phyloP scores from a whole-genome alignment of 2,113 vertebrate genomes.

The Python bivittatus region DNA sequence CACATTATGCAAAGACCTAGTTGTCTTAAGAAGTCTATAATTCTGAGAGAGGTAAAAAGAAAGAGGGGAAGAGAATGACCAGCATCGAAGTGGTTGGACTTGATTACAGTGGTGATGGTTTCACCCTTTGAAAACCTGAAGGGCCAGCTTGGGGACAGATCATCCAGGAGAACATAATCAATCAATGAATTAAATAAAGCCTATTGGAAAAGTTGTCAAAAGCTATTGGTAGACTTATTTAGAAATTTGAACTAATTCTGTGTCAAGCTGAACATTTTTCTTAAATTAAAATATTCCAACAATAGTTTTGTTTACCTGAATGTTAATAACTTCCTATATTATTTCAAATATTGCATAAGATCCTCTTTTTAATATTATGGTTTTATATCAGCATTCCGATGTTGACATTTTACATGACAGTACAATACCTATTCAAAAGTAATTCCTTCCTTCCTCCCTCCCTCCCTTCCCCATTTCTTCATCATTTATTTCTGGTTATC shows the following conservation, averaged over 20 bases:
- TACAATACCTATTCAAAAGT: background rate
- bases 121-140: background rate
- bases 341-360: background rate
- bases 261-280: background rate
- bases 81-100: background rate
- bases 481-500: conserved; percentile 50
- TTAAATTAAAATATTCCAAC: background rate
- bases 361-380: background rate
- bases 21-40: background rate
- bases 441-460: background rate
- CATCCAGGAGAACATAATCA: background rate
- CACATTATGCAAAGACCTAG: background rate
- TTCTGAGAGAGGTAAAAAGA: background rate
- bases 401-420: background rate
- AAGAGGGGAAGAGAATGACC: background rate
- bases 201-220: background rate
- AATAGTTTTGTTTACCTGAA: background rate
- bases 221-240: background rate
- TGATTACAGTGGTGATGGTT: background rate
- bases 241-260: background rate
- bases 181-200: conserved; percentile 9
- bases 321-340: background rate
- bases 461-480: conserved; percentile 21
- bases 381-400: conserved; percentile 1
- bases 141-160: background rate